Evolutionary conservation across 1,140 invertebrate species (phyloP).

Genomic region (Drosophila obscura): DNA sequence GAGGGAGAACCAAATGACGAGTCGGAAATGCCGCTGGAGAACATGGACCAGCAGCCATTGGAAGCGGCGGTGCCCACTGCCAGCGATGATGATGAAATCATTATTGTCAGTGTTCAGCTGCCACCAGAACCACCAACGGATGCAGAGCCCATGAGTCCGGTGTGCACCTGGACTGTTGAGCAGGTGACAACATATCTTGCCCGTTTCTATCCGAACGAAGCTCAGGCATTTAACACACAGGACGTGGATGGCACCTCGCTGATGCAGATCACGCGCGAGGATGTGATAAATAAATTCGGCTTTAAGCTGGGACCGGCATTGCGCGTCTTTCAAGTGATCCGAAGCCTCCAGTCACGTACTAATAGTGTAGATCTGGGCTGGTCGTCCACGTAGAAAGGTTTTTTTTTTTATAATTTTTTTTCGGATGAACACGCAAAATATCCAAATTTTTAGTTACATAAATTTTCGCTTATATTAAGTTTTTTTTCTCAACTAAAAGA

Average conservation of each 20-base stretch:
- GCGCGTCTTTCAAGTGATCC: constrained; percentile 66
- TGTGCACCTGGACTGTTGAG: constrained; percentile 60
- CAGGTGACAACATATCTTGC: constrained; percentile 60
- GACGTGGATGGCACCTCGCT: constrained; percentile 78
- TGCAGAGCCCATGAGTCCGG: not conserved
- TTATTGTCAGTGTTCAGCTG: not conserved
- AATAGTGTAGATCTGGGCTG: constrained; percentile 55
- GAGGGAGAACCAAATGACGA: not conserved
- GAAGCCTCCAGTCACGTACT: constrained; percentile 52
- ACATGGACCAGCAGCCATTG: no score
- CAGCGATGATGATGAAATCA: not conserved
- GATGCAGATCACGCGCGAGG: constrained; percentile 68
- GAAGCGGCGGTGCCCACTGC: no score
- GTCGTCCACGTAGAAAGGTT: constrained; percentile 12
- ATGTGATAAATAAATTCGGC: constrained; percentile 69
- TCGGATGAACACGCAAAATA: no score
- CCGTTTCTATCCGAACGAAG: constrained; percentile 66
- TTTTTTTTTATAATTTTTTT: no score
- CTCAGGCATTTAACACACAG: constrained; percentile 59
- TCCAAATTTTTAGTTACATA: no score
- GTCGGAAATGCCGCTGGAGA: no score
- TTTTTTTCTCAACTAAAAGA: no score
- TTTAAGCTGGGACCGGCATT: constrained; percentile 76
- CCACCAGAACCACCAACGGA: not conserved
- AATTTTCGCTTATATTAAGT: no score